Percentiles rank a stretch among this genome's conserved stretches.
Evolutionary conservation across 2,888 invertebrate species (phyloP).

Genomic region (Phytoseiulus persimilis): DNA sequence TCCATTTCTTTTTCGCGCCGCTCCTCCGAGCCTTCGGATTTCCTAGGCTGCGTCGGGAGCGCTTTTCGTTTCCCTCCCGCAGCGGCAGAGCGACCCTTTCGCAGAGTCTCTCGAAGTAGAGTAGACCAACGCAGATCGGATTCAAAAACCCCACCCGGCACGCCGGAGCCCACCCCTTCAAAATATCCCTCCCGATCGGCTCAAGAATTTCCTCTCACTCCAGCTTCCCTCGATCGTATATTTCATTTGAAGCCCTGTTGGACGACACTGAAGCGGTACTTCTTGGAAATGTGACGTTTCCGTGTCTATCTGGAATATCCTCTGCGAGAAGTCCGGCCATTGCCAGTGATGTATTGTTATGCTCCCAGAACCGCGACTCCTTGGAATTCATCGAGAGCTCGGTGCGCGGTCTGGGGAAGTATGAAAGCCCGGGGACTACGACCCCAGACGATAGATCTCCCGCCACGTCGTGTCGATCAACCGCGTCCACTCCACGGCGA

Average conservation of each 20-base stretch:
- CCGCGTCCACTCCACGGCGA: neutral
- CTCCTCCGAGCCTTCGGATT: neutral
- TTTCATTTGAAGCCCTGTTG: too few species aligned
- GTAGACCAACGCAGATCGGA: neutral
- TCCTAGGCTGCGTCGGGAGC: neutral
- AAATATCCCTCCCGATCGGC: neutral
- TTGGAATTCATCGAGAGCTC: neutral
- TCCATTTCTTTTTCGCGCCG: neutral
- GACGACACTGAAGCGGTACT: neutral
- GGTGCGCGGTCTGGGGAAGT: neutral
- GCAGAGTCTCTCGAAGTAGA: neutral
- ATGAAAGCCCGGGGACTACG: neutral
- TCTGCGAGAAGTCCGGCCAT: neutral
- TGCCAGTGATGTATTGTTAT: neutral
- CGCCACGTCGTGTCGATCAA: neutral
- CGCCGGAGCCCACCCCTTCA: neutral
- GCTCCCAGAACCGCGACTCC: neutral
- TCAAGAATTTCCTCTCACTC: neutral
- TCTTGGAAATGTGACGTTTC: neutral
- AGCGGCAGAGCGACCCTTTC: neutral
- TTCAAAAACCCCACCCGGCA: neutral
- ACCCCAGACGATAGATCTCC: neutral
- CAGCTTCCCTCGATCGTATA: neutral
- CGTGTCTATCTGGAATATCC: neutral
- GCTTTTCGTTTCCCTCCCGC: neutral